Percentiles rank a stretch among this genome's conserved stretches.
Conservation (phyloP, 2,888 invertebrate species). For the Mesorhabditis spiculigera region DNA sequence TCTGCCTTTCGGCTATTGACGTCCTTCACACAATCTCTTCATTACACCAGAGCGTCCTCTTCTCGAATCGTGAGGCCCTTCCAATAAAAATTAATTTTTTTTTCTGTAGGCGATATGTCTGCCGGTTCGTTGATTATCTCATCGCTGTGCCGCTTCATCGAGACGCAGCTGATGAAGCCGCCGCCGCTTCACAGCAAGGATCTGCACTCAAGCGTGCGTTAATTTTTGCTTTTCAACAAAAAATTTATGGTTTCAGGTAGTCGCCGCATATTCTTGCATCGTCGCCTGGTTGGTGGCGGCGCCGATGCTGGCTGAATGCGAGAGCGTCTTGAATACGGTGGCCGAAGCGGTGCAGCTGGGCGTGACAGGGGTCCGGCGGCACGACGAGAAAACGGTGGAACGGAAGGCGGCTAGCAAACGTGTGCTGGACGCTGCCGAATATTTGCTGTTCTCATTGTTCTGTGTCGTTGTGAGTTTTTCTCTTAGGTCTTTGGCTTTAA, state of each 20-base stretch:
- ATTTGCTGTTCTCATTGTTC: slow-evolving; percentile 71
- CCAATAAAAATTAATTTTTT: slow-evolving; percentile 4
- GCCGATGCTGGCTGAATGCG: slow-evolving; percentile 82
- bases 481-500: background rate
- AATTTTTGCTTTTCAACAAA: background rate
- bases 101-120: slow-evolving; percentile 49
- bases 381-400: slow-evolving; percentile 58
- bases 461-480: slow-evolving; percentile 30
- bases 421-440: slow-evolving; percentile 94
- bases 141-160: slow-evolving; percentile 96
- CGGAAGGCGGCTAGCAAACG: slow-evolving; percentile 80
- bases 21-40: slow-evolving; percentile 48
- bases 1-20: slow-evolving; percentile 51
- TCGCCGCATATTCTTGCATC: slow-evolving; percentile 67
- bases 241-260: slow-evolving; percentile 61
- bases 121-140: slow-evolving; percentile 69
- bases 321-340: slow-evolving; percentile 85
- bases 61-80: slow-evolving; percentile 38
- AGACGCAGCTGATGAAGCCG: slow-evolving; percentile 87
- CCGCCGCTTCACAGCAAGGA: slow-evolving; percentile 87
- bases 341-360: slow-evolving; percentile 95
- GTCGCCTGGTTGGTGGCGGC: slow-evolving; percentile 84
- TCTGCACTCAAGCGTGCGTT: slow-evolving; percentile 78
- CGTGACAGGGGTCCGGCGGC: slow-evolving; percentile 85
- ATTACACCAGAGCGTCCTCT: slow-evolving; percentile 45